phyloP scores from a whole-genome alignment of 2,888 invertebrate species.

The Therioaphis trifolii region DNA sequence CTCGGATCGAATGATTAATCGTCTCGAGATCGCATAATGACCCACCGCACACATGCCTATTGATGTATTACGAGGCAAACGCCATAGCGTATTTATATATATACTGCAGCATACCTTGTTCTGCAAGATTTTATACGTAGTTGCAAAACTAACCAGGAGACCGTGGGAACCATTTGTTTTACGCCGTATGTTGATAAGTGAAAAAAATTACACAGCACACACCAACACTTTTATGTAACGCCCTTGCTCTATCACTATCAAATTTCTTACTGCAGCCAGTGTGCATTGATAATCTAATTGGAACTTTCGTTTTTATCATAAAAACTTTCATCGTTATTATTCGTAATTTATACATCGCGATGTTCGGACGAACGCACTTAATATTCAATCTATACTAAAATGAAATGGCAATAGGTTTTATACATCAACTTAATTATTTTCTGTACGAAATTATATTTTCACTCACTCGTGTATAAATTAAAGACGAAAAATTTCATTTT shows the following conservation, averaged over 20 bases:
- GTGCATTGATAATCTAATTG: neutral
- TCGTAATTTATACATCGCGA: neutral
- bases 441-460: neutral
- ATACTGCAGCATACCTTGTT: conserved; percentile 42
- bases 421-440: too few relatives aligned
- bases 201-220: conserved; percentile 14
- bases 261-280: neutral
- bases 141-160: conserved; percentile 49
- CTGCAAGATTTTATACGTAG: conserved; percentile 47
- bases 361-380: neutral
- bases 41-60: conserved; percentile 1
- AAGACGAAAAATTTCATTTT: neutral
- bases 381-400: too few relatives aligned
- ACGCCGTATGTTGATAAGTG: conserved; percentile 19
- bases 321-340: conserved; percentile 5
- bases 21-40: conserved; percentile 52
- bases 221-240: neutral
- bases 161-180: conserved; percentile 59
- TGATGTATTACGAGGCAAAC: conserved; percentile 55
- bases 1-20: conserved; percentile 56
- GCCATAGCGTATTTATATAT: neutral
- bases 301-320: conserved; percentile 25
- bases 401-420: too few relatives aligned
- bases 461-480: neutral
- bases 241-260: neutral